phyloP scores from a whole-genome alignment of 1,140 invertebrate genomes.

The Drosophila pseudoananassae region DNA sequence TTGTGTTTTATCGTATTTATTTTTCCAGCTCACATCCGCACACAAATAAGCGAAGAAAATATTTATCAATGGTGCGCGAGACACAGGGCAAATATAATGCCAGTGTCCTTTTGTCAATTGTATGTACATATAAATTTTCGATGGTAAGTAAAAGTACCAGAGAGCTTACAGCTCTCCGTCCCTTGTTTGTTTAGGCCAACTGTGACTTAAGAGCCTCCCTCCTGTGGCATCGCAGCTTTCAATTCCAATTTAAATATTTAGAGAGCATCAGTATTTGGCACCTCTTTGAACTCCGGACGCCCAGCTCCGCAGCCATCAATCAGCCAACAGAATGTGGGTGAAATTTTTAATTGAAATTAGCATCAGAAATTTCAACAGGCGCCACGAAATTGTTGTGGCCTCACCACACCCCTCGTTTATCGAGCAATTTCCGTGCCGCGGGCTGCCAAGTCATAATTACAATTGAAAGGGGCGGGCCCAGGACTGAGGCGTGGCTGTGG shows the following conservation, averaged over 20 bases:
- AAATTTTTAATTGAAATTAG: conserved; percentile 77
- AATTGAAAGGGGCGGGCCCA: conserved; percentile 27
- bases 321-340: conserved; percentile 12
- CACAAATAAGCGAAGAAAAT: conserved; percentile 53
- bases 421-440: conserved; percentile 37
- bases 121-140: not conserved
- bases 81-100: conserved; percentile 39
- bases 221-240: conserved; percentile 15
- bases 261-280: conserved; percentile 42
- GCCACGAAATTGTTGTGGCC: conserved; percentile 45
- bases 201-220: conserved; percentile 26
- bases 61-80: conserved; percentile 56
- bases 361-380: conserved; percentile 55
- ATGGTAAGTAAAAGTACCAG: not conserved
- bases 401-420: not conserved
- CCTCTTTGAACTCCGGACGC: conserved; percentile 42
- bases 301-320: conserved; percentile 5
- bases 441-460: conserved; percentile 62
- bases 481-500: not conserved
- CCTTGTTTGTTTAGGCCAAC: conserved; percentile 42
- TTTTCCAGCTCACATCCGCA: conserved; percentile 59
- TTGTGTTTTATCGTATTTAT: conserved; percentile 67
- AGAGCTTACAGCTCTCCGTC: conserved; percentile 14
- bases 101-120: conserved; percentile 29
- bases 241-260: conserved; percentile 51